Percentiles rank a stretch among this genome's conserved stretches.
phyloP scores from a whole-genome alignment of 1,140 invertebrate genomes.

The Atta cephalotes region DNA sequence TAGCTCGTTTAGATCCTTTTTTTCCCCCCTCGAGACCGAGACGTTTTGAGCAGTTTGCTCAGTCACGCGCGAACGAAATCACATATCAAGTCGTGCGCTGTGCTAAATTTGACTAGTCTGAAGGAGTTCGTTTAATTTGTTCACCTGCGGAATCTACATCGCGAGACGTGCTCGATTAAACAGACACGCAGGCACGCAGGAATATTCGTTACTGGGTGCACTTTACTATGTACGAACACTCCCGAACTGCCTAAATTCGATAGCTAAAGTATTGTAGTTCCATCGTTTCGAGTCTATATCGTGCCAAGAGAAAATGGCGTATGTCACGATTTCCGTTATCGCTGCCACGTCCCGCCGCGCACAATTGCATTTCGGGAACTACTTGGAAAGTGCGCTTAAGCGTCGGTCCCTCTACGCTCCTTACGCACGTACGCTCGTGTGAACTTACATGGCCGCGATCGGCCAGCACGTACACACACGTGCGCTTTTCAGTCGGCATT shows the following conservation, averaged over 20 bases:
- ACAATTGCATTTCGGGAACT: conserved; percentile 67
- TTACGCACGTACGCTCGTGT: conserved; percentile 46
- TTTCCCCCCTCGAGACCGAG: background rate
- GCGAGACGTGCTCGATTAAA: conserved; percentile 35
- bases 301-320: conserved; percentile 63
- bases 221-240: background rate
- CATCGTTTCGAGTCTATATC: background rate
- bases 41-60: conserved; percentile 30
- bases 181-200: background rate
- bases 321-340: conserved; percentile 72
- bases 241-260: conserved; percentile 61
- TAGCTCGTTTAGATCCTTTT: conserved; percentile 17
- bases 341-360: conserved; percentile 49
- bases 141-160: conserved; percentile 20
- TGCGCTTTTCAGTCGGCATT: conserved; percentile 49
- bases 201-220: background rate
- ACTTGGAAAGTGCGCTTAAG: conserved; percentile 70
- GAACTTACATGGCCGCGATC: conserved; percentile 13
- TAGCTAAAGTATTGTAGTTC: conserved; percentile 53
- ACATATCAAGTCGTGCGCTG: background rate
- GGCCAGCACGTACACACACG: conserved; percentile 39
- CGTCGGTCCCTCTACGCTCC: conserved; percentile 29
- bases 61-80: conserved; percentile 11
- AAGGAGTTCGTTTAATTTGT: conserved; percentile 29
- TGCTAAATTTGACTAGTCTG: conserved; percentile 25